phyloP scores from a whole-genome alignment of 2,888 invertebrate genomes.

The Pycnomerus fuliginosus region DNA sequence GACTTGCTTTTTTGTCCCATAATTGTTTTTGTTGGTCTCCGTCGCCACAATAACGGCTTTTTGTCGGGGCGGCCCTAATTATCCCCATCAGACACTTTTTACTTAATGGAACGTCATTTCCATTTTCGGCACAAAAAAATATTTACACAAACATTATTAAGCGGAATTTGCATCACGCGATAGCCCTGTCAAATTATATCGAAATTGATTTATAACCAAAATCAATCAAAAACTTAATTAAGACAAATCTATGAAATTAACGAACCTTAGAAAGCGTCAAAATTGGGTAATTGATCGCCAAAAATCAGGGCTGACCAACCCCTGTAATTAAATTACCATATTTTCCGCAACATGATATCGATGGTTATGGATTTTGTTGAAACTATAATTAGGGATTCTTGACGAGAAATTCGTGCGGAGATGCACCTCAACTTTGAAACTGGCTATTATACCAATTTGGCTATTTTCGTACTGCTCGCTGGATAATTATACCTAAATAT shows the following conservation, averaged over 20 bases:
- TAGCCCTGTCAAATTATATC: slow-evolving; percentile 20
- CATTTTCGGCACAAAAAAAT: no score
- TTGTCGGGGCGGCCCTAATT: slow-evolving; percentile 4
- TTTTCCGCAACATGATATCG: slow-evolving; percentile 25
- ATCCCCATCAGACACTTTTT: no score
- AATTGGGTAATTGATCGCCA: slow-evolving; percentile 30
- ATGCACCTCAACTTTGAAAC: slow-evolving; percentile 6
- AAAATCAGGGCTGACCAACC: slow-evolving; percentile 30
- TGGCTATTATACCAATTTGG: slow-evolving; percentile 11
- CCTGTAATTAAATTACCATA: slow-evolving; percentile 34
- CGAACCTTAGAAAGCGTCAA: slow-evolving; percentile 27
- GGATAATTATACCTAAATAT: no score
- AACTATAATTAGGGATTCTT: slow-evolving; percentile 15
- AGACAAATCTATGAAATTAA: slow-evolving; percentile 25
- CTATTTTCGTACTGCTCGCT: no score
- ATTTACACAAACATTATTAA: no score
- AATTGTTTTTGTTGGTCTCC: slow-evolving; percentile 9
- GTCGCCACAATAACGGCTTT: background rate
- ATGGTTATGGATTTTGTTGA: slow-evolving; percentile 20
- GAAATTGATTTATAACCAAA: slow-evolving; percentile 17
- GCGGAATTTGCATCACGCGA: no score
- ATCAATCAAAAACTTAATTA: slow-evolving; percentile 27
- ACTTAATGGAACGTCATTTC: no score
- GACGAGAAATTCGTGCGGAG: slow-evolving; percentile 12
- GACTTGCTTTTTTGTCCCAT: slow-evolving; percentile 25